Base-by-base conservation (phyloP, 2,888 invertebrate genomes). In the Dryobota labecula region DNA sequence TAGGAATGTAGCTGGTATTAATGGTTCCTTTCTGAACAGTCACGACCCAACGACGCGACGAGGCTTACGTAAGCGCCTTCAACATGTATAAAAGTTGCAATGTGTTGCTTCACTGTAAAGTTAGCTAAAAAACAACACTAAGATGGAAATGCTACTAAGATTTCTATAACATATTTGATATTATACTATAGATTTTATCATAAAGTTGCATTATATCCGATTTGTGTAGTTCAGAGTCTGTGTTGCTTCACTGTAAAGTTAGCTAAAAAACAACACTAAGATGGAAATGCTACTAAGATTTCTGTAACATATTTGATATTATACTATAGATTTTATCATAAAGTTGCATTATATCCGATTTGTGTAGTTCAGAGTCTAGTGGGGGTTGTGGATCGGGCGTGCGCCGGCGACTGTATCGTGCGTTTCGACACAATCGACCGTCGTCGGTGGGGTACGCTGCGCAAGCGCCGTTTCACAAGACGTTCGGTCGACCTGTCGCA, bases 401-500 rank as follows among this genome's bases (percentile, higher is more conserved):
- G 89, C 91, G 88, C 87, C 85, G 88, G 90, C 92, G 93, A 93
- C 92, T 94, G 92, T 92, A 90, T 89, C 91, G 90, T 88, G 89
- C 87, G 90, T 95, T 95, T 95, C 95, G 92, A 93, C 94, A 95
- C 92, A 92, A 91, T 93, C 91, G 86, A 85, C 87, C 89, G 92
- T 87, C 90, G 92, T 86, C 92, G 92, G 92, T 92, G 91, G 91
- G 92, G 92, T 93, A 91, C 87, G 92, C 95, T 95, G 93, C 94
- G 95, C 95, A 95, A 95, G 94, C 93, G 93, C 84, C 90, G 91
- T 95, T 95, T 94, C 95, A 95, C 94, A 95, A 95, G 95, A 94
- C 93, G 91, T 91, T 93, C 92, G 90, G 90, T 92, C 92, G 94
- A 94, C 93, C 95, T 95, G 94, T 95, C 94, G 95, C 95, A 95